phyloP scores from a whole-genome alignment of 2,888 invertebrate species.

The Thelaira solivaga region DNA sequence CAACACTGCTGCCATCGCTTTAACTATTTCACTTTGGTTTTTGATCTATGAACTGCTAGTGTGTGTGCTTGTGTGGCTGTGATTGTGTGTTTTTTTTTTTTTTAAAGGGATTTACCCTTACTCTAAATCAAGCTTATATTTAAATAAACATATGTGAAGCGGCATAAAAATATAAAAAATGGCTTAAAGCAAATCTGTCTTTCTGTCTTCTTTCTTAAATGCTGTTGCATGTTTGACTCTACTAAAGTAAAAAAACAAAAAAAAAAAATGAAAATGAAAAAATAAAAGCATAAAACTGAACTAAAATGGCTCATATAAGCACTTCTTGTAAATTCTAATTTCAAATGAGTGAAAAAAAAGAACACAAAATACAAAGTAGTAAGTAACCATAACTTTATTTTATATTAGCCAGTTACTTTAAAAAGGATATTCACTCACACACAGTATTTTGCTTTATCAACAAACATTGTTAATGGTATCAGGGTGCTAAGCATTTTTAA shows the following conservation, averaged over 20 bases:
- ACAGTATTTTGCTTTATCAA: too few species aligned
- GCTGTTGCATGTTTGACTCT: conserved; percentile 60
- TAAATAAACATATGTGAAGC: conserved; percentile 56
- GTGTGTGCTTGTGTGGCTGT: not conserved
- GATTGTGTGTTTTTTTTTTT: conserved; percentile 6
- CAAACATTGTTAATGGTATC: too few species aligned
- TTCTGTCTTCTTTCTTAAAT: conserved; percentile 56
- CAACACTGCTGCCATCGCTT: conserved; percentile 24
- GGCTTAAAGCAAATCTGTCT: conserved; percentile 61
- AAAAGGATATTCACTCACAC: conserved; percentile 17
- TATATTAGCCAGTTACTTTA: conserved; percentile 14
- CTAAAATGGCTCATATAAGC: conserved; percentile 49
- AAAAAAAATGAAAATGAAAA: conserved; percentile 31
- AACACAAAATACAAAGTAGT: conserved; percentile 17
- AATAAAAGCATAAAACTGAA: conserved; percentile 31
- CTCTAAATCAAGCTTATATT: conserved; percentile 63
- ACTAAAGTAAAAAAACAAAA: conserved; percentile 46
- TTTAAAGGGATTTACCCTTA: conserved; percentile 60
- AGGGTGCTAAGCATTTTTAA: too few species aligned
- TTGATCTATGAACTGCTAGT: not conserved
- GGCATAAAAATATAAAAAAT: conserved; percentile 55
- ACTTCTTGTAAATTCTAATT: conserved; percentile 29
- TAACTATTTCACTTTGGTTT: not conserved
- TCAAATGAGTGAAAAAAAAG: conserved; percentile 38
- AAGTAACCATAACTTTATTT: conserved; percentile 49